Evolutionary conservation across 2,113 vertebrate genomes (phyloP).

Genomic region (Thamnophis sirtalis): DNA sequence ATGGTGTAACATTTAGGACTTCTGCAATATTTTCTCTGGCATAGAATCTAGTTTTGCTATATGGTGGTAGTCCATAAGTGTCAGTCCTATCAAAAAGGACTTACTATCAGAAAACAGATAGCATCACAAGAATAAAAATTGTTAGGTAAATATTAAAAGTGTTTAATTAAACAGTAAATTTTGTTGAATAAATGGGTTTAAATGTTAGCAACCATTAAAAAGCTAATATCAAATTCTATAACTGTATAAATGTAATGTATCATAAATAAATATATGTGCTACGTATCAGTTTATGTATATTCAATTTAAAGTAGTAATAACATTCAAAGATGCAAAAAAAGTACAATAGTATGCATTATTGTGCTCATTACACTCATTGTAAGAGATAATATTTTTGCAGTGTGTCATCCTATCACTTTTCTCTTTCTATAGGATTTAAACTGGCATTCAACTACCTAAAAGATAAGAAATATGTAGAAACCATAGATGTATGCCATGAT

Average conservation of each 20-base stretch:
- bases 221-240: not conserved
- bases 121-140: not conserved
- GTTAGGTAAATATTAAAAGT: not conserved
- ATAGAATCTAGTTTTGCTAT: not conserved
- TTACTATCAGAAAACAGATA: not conserved
- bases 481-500: slow-evolving; percentile 67
- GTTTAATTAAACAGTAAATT: not conserved
- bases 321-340: not conserved
- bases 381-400: not conserved
- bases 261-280: not conserved
- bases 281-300: not conserved
- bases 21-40: not conserved
- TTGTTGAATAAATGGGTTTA: not conserved
- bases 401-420: not conserved
- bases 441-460: slow-evolving; percentile 76
- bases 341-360: not conserved
- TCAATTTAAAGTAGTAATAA: not conserved
- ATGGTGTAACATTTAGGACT: not conserved
- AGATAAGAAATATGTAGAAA: slow-evolving; percentile 68
- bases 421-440: slow-evolving; percentile 64
- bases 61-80: too few relatives aligned
- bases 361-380: not conserved
- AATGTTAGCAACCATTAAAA: not conserved
- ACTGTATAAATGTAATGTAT: not conserved
- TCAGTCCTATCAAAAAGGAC: not conserved